These are phyloP conservation scores for Erebia palarica DNA, from an alignment of 2,888 invertebrate species.

Conservation along the genomic window DNA sequence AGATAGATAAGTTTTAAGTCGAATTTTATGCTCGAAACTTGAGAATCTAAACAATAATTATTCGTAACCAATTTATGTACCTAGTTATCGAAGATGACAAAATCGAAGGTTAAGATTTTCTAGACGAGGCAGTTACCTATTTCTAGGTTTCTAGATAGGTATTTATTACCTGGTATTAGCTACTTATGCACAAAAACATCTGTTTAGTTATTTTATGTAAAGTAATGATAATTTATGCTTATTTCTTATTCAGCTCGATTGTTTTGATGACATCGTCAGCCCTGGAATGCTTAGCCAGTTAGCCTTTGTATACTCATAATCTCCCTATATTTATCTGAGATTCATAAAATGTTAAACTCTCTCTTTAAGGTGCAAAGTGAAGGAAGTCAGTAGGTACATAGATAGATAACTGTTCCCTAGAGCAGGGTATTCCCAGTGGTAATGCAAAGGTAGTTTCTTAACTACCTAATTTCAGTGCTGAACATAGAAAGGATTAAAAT, in stretches of 20 bases:
- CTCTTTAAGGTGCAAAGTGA: too few species aligned
- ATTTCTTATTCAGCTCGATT: constrained; percentile 22
- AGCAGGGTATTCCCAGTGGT: too few species aligned
- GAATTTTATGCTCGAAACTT: too few species aligned
- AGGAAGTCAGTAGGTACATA: too few species aligned
- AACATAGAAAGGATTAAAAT: not conserved
- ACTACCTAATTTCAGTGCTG: not conserved
- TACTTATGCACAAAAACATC: not conserved
- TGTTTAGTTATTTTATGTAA: constrained; percentile 18
- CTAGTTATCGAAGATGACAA: too few species aligned
- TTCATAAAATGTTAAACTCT: constrained; percentile 1
- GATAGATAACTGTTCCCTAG: too few species aligned
- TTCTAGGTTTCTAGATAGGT: not conserved
- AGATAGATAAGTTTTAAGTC: too few species aligned
- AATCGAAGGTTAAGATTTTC: not conserved
- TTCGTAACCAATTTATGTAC: too few species aligned
- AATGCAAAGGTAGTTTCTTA: not conserved
- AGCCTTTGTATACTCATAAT: constrained; percentile 22
- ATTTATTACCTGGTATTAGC: not conserved
- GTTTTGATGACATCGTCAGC: constrained; percentile 23
- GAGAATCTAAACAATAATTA: too few species aligned
- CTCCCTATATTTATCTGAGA: constrained; percentile 17
- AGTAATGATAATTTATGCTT: constrained; percentile 30
- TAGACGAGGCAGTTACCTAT: not conserved
- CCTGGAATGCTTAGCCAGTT: constrained; percentile 21